These are phyloP conservation scores for Heloderma charlesbogerti DNA, from an alignment of 2,113 vertebrate species.

Conservation along the genomic window DNA sequence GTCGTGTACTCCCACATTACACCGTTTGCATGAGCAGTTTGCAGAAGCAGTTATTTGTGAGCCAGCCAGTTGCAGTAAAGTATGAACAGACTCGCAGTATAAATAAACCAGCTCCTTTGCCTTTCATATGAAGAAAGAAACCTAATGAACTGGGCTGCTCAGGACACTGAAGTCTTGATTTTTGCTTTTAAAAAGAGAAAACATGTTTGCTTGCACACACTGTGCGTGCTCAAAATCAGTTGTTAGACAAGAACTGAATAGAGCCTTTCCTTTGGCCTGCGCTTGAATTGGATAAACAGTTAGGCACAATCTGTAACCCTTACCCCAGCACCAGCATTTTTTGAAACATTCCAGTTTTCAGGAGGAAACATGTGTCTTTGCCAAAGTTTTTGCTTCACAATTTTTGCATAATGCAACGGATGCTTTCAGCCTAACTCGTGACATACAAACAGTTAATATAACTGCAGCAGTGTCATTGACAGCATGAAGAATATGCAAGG, in stretches of 20 bases:
- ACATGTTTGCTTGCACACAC: neutral
- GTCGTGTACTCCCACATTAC: neutral
- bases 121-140: neutral
- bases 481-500: neutral
- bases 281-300: neutral
- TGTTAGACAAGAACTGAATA: neutral
- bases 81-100: neutral
- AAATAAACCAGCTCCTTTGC: neutral
- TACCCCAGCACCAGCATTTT: neutral
- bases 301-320: neutral
- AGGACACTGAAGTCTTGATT: neutral
- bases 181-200: neutral
- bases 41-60: neutral
- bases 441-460: neutral
- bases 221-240: neutral
- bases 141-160: neutral
- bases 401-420: neutral
- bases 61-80: neutral
- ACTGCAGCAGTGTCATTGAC: rapidly evolving
- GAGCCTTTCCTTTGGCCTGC: neutral
- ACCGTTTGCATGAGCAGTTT: neutral
- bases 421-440: neutral
- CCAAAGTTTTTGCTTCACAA: neutral
- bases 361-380: neutral
- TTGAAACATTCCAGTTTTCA: neutral